phyloP scores from a whole-genome alignment of 2,888 invertebrate genomes.

The Scaptomyza reducta region DNA sequence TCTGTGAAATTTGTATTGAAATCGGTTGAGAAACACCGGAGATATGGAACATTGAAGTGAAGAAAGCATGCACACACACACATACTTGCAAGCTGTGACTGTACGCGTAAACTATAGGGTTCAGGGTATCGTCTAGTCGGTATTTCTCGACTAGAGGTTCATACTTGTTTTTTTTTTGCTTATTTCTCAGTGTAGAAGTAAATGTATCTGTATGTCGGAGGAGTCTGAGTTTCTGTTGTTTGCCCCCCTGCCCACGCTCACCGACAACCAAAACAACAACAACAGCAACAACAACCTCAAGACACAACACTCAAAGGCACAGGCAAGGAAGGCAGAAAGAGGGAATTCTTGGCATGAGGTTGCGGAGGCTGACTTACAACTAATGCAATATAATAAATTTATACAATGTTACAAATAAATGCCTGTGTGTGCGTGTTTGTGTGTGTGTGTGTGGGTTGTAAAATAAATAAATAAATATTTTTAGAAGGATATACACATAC shows the following conservation, averaged over 20 bases:
- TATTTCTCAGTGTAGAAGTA: slow-evolving; percentile 6
- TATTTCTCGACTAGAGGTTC: no score
- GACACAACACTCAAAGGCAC: slow-evolving; percentile 17
- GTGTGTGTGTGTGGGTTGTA: slow-evolving; percentile 47
- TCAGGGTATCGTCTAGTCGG: no score
- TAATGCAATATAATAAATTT: slow-evolving; percentile 82
- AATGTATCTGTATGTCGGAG: no score
- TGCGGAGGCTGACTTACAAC: slow-evolving; percentile 73
- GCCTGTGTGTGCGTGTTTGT: slow-evolving; percentile 22
- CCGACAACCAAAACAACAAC: background rate
- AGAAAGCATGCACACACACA: no score
- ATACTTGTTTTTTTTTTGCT: slow-evolving; percentile 4
- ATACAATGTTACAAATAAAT: slow-evolving; percentile 80
- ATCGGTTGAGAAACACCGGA: no score
- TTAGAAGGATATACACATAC: slow-evolving; percentile 65
- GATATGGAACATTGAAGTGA: no score
- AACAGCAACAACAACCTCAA: slow-evolving; percentile 14
- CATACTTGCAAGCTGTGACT: no score
- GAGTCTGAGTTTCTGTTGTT: no score
- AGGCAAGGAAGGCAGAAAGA: slow-evolving; percentile 33
- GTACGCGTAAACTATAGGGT: no score
- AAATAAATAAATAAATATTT: slow-evolving; percentile 81
- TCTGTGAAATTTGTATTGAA: no score
- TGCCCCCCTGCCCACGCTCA: slow-evolving; percentile 65
- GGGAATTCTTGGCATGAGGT: slow-evolving; percentile 44